Conservation (phyloP, 2,113 vertebrate species). For the Varanus komodoensis region DNA sequence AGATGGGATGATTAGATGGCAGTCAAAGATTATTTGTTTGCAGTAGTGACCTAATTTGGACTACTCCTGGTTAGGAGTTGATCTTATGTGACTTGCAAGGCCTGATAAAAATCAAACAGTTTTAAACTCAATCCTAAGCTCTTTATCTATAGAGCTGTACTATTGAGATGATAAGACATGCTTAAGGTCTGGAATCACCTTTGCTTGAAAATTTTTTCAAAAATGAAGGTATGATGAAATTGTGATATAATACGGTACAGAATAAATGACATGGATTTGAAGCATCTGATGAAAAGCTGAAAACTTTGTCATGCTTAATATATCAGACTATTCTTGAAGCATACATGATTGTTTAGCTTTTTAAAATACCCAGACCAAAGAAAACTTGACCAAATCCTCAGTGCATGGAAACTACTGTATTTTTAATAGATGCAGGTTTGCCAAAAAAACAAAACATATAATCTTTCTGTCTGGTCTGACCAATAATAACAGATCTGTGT, state of each 20-base stretch:
- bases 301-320: background rate
- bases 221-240: conserved; percentile 60
- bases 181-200: conserved; percentile 47
- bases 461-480: background rate
- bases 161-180: conserved; percentile 56
- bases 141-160: conserved; percentile 36
- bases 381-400: background rate
- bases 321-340: conserved; percentile 8
- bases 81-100: conserved; percentile 60
- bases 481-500: background rate
- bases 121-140: conserved; percentile 64
- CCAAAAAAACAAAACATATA: background rate
- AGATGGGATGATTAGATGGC: background rate
- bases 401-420: background rate
- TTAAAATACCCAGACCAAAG: background rate
- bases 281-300: conserved; percentile 40
- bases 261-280: conserved; percentile 50
- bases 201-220: conserved; percentile 28
- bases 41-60: background rate
- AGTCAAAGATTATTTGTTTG: conserved; percentile 60
- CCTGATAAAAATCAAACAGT: conserved; percentile 62
- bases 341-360: background rate
- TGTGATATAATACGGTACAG: conserved; percentile 53
- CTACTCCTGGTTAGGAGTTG: conserved; percentile 39
- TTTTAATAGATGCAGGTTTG: background rate